phyloP scores from a whole-genome alignment of 1,140 invertebrate genomes.

The Wasmannia auropunctata region DNA sequence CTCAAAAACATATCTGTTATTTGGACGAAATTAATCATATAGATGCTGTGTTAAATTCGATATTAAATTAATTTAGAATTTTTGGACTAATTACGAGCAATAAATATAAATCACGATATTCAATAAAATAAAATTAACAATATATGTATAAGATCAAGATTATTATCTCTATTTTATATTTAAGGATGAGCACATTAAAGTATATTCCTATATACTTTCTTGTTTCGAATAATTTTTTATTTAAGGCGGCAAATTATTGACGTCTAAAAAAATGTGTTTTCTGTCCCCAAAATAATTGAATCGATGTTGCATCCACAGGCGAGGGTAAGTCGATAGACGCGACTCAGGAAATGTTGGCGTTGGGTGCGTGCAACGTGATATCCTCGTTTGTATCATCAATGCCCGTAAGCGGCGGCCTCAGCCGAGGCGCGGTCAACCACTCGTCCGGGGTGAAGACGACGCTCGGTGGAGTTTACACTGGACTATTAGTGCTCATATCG shows the following conservation, averaged over 20 bases:
- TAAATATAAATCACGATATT: neutral
- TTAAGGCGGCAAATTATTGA: neutral
- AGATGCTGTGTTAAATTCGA: no score
- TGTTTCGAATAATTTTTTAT: neutral
- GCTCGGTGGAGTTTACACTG: slow-evolving; percentile 92
- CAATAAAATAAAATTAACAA: neutral
- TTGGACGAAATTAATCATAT: no score
- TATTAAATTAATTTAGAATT: neutral
- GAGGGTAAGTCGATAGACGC: slow-evolving; percentile 90
- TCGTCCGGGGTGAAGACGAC: slow-evolving; percentile 94
- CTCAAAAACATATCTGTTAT: neutral
- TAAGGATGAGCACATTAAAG: neutral
- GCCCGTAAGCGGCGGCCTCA: slow-evolving; percentile 94
- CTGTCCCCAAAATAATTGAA: neutral
- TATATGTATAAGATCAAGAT: neutral
- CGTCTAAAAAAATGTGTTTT: neutral
- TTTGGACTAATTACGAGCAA: neutral
- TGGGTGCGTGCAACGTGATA: slow-evolving; percentile 92
- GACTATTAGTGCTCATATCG: slow-evolving; percentile 90
- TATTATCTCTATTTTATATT: no score
- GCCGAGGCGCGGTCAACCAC: slow-evolving; percentile 94
- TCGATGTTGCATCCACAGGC: slow-evolving; percentile 78
- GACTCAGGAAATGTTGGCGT: slow-evolving; percentile 92
- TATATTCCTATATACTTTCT: neutral
- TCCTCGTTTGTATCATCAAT: slow-evolving; percentile 94